Evolutionary conservation across 2,888 invertebrate genomes (phyloP), one percentile per base, ranked within the genome.

Genomic region (Drepanosiphum platanoidis): DNA sequence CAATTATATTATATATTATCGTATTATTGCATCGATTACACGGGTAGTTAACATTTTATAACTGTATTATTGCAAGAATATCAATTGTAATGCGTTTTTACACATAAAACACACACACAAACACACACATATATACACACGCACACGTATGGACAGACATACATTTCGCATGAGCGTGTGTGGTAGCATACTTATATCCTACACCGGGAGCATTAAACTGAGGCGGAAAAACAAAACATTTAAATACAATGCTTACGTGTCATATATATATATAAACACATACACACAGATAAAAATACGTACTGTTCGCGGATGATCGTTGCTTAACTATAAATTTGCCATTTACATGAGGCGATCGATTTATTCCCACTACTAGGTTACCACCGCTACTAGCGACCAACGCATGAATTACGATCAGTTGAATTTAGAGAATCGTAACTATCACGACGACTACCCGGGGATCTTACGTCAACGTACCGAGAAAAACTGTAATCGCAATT

Each of bases 31-130:
- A 58, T 81, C 81, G 58, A 71, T 81, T 71, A 71, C 81, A 36
- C 39, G 39, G 34, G 64, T 52, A 74, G 83, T 83, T 75, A 83
- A 66, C 83, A 66, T 83, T 83, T 83, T 83, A 83, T 83, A 75
- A 83, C 83, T 75, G 83, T 83, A 83, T 83, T 83, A 75, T 83
- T 46, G 64, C n/a, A n/a, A n/a, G 72, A 75, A 46, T 75, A 83
- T 34, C 46, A 11, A 46, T 46, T 75, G 66, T 66, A 42, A 66
- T 66, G 11, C 22, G 27, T 64, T 64, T 83, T 46, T 66, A 22
- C 74, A 64, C 83, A 42, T 82, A 72, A 46, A 72, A 72, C 30
- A 61, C n/a, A 32, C 46, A 30, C 58, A 64, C 4, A n/a, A n/a
- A n/a, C n/a, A n/a, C n/a, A 22, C 74, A 64, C 83, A 42, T 82